Conservation (phyloP, 2,888 invertebrate genomes). For the Zhengitettix transpicula region DNA sequence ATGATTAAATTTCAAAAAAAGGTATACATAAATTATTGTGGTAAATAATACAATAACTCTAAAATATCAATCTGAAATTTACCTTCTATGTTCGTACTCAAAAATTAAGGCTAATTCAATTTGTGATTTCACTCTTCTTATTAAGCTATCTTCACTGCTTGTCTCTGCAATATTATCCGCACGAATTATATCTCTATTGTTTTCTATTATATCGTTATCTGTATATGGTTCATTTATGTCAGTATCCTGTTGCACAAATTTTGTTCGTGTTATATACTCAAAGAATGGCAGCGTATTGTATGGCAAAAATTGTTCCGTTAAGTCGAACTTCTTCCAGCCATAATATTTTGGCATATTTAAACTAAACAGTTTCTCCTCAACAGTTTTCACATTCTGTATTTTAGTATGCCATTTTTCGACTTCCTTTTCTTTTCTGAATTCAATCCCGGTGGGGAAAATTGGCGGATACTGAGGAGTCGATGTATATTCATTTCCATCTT, state of each 20-base stretch:
- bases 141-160: too few species aligned
- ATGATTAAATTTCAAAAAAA: too few species aligned
- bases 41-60: too few species aligned
- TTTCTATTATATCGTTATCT: too few species aligned
- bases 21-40: too few species aligned
- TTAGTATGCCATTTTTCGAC: slow-evolving; percentile 34
- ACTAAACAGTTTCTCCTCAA: slow-evolving; percentile 72
- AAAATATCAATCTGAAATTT: too few species aligned
- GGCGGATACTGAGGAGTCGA: slow-evolving; percentile 36
- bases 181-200: too few species aligned
- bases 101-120: too few species aligned
- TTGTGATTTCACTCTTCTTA: too few species aligned
- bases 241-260: slow-evolving; percentile 27
- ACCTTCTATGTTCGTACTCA: too few species aligned
- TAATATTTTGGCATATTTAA: slow-evolving; percentile 69
- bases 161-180: too few species aligned
- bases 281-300: slow-evolving; percentile 53
- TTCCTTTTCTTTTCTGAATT: slow-evolving; percentile 31
- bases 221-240: too few species aligned
- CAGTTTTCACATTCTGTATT: slow-evolving; percentile 45
- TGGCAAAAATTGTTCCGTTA: slow-evolving; percentile 40
- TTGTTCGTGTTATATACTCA: slow-evolving; percentile 64
- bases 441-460: slow-evolving; percentile 40
- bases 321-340: slow-evolving; percentile 48
- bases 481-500: slow-evolving; percentile 20